phyloP scores from a whole-genome alignment of 1,140 invertebrate genomes.

The Drosophila repletoides region DNA sequence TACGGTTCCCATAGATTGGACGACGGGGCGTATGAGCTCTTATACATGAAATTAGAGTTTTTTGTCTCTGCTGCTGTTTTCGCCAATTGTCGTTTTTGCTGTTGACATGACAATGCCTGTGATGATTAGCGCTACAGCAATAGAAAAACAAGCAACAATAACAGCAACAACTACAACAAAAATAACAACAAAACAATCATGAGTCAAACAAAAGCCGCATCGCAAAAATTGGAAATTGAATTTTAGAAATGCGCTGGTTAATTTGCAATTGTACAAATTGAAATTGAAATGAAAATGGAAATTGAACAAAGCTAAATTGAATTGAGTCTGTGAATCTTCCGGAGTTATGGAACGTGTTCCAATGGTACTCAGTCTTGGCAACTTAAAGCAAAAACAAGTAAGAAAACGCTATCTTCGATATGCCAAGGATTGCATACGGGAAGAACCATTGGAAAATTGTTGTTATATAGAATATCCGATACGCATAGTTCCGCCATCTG shows the following conservation, averaged over 20 bases:
- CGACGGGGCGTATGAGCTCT: constrained; percentile 11
- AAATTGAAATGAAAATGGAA: constrained; percentile 29
- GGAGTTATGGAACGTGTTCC: too few species aligned
- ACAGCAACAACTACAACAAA: constrained; percentile 11
- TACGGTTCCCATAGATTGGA: neutral
- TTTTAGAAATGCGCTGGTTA: constrained; percentile 14
- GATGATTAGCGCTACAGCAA: constrained; percentile 45
- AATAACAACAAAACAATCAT: constrained; percentile 1
- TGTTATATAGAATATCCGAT: too few species aligned
- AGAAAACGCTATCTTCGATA: too few species aligned
- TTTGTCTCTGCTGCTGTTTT: neutral
- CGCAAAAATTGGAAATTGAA: constrained; percentile 18
- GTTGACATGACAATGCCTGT: constrained; percentile 43
- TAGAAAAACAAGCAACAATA: constrained; percentile 8
- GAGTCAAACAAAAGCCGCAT: constrained; percentile 7
- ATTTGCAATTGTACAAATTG: constrained; percentile 22
- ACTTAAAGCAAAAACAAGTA: too few species aligned
- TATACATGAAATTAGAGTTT: neutral
- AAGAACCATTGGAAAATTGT: too few species aligned
- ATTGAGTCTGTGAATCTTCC: too few species aligned
- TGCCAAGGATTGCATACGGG: too few species aligned
- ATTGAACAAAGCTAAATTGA: too few species aligned
- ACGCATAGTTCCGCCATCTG: too few species aligned
- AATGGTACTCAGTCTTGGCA: too few species aligned
- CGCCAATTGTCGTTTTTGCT: constrained; percentile 40